phyloP scores from a whole-genome alignment of 2,888 invertebrate genomes.

The Blera fallax region DNA sequence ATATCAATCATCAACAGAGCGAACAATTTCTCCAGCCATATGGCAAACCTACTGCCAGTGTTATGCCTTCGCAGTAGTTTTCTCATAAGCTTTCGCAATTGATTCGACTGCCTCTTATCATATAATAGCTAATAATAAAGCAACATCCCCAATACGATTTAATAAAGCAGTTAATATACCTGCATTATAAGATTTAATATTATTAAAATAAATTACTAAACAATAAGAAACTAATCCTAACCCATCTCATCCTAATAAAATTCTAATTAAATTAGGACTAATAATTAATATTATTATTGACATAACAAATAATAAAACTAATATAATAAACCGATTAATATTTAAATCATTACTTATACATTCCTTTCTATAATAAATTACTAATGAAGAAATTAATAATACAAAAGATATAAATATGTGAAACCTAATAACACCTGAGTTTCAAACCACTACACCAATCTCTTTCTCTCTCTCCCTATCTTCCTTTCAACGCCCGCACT shows the following conservation, averaged over 20 bases:
- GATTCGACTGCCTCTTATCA: no score
- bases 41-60: no score
- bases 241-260: slow-evolving; percentile 89
- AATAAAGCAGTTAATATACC: slow-evolving; percentile 88
- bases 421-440: no score
- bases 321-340: slow-evolving; percentile 85
- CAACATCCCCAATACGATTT: slow-evolving; percentile 89
- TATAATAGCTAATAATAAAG: slow-evolving; percentile 85
- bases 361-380: slow-evolving; percentile 85
- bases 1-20: no score
- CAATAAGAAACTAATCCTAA: slow-evolving; percentile 88
- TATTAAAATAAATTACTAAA: slow-evolving; percentile 84
- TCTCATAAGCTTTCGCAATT: no score
- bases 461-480: no score
- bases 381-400: slow-evolving; percentile 86
- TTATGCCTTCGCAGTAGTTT: no score
- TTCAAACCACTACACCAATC: no score
- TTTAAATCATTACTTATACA: slow-evolving; percentile 85
- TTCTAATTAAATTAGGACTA: slow-evolving; percentile 87
- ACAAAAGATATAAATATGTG: slow-evolving; percentile 86
- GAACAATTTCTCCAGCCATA: no score
- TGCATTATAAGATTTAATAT: slow-evolving; percentile 86
- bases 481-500: no score
- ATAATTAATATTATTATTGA: slow-evolving; percentile 87
- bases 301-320: slow-evolving; percentile 86